Conservation (phyloP, 2,888 invertebrate genomes). For the Mesoligia furuncula region DNA sequence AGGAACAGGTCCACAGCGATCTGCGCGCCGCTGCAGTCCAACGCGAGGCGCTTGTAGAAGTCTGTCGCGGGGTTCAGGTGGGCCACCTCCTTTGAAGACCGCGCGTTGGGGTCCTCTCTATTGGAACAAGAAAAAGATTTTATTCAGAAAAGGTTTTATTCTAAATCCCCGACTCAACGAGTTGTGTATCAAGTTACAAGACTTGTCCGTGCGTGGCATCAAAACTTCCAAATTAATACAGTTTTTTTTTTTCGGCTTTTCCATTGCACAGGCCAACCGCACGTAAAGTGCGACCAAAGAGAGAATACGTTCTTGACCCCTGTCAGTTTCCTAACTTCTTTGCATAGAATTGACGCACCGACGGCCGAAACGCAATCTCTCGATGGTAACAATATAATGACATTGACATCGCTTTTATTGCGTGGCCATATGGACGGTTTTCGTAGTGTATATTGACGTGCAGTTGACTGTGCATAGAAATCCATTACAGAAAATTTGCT, state of each 20-base stretch:
- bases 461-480: not conserved
- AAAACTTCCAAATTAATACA: not conserved
- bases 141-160: not conserved
- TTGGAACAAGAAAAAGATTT: not conserved
- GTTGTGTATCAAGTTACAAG: not conserved
- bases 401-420: not conserved
- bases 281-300: too few relatives aligned
- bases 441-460: not conserved
- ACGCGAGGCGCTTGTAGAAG: conserved; percentile 97
- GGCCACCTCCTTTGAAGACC: conserved; percentile 95
- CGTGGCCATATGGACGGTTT: not conserved
- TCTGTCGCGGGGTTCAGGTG: conserved; percentile 98
- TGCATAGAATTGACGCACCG: too few relatives aligned
- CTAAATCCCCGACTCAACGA: not conserved
- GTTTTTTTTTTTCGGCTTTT: not conserved
- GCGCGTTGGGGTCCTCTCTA: conserved; percentile 96
- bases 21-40: conserved; percentile 99
- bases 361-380: too few relatives aligned
- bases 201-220: not conserved
- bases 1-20: conserved; percentile 98
- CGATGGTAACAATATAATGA: not conserved
- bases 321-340: too few relatives aligned
- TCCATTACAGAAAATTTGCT: not conserved
- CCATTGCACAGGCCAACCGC: not conserved
- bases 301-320: too few relatives aligned